These are phyloP conservation scores for Oncorhynchus gorbuscha DNA, from an alignment of 2,113 vertebrate genomes.

Conservation along the genomic window DNA sequence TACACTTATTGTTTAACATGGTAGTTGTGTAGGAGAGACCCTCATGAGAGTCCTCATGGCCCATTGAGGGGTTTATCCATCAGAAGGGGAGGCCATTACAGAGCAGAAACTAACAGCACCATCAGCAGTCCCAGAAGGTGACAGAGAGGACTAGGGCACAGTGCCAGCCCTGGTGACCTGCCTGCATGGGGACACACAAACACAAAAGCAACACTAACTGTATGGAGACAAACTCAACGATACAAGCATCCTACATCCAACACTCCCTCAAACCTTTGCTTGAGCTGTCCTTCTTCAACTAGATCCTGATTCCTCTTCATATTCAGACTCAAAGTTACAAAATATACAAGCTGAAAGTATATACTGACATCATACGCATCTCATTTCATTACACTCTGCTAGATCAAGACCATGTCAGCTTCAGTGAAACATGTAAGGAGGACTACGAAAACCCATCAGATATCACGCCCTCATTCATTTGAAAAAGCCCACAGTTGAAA, in stretches of 20 bases:
- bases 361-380: too few relatives aligned
- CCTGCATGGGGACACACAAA: constrained; percentile 54
- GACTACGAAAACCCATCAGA: too few relatives aligned
- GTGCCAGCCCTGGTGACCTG: constrained; percentile 53
- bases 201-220: not conserved
- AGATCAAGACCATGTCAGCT: too few relatives aligned
- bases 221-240: not conserved
- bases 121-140: constrained; percentile 64
- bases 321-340: not conserved
- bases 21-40: too few relatives aligned
- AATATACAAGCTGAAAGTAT: too few relatives aligned
- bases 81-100: constrained; percentile 9
- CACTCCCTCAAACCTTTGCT: not conserved
- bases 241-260: not conserved
- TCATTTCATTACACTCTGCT: too few relatives aligned
- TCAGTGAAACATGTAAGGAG: too few relatives aligned
- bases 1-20: too few relatives aligned
- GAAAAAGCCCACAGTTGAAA: too few relatives aligned
- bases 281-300: not conserved
- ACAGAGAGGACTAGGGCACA: constrained; percentile 53
- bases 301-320: not conserved
- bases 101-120: constrained; percentile 37
- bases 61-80: constrained; percentile 46
- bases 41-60: constrained; percentile 31
- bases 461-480: too few relatives aligned